Percentiles rank a stretch among this genome's conserved stretches.
Evolutionary conservation across 2,888 invertebrate genomes (phyloP).

Genomic region (Chaetoderma sp.): DNA sequence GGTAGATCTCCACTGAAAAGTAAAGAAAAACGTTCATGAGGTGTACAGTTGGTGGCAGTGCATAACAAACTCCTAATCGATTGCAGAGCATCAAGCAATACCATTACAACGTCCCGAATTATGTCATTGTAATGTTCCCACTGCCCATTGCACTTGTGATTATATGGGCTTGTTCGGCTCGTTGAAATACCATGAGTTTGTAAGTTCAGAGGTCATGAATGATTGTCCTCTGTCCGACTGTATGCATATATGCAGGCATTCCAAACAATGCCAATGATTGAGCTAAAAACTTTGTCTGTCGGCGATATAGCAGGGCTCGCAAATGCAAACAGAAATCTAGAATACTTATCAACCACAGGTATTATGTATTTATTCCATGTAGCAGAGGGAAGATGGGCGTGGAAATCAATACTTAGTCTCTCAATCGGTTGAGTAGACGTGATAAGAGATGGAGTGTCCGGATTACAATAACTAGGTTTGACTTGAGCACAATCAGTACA

Average conservation of each 20-base stretch:
- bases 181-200: constrained; percentile 22
- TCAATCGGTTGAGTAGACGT: constrained; percentile 40
- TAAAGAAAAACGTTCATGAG: constrained; percentile 27
- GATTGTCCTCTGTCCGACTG: constrained; percentile 36
- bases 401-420: constrained; percentile 39
- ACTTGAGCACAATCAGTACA: constrained; percentile 20
- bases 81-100: constrained; percentile 34
- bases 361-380: constrained; percentile 36
- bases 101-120: constrained; percentile 33
- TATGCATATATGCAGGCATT: too few species aligned
- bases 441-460: constrained; percentile 17
- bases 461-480: constrained; percentile 25
- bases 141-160: constrained; percentile 33
- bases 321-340: constrained; percentile 40
- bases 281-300: constrained; percentile 21
- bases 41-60: constrained; percentile 23
- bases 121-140: constrained; percentile 34
- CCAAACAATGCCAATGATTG: constrained; percentile 35
- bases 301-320: constrained; percentile 33
- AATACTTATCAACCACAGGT: constrained; percentile 41
- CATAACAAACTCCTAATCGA: too few species aligned
- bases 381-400: constrained; percentile 35
- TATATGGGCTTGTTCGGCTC: constrained; percentile 30
- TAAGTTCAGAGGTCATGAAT: constrained; percentile 36
- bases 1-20: background rate